A percentile compares a stretch with the other conserved stretches of the same genome.
Conservation (phyloP, 1,140 invertebrate genomes). For the Papilio machaon region DNA sequence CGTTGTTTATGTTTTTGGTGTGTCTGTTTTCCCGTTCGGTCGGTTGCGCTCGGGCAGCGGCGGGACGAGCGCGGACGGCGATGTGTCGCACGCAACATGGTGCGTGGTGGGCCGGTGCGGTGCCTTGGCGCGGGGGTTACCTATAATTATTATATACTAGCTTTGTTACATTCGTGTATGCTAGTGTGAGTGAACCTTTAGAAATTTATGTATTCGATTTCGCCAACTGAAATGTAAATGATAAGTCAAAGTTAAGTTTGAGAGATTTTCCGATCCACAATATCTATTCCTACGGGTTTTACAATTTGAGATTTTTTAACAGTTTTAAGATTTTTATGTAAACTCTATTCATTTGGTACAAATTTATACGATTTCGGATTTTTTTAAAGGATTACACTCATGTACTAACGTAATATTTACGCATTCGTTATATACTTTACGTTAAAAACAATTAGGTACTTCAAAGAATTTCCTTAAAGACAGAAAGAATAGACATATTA, state of each 20-base stretch:
- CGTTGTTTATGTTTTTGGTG: constrained; percentile 46
- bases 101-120: constrained; percentile 9
- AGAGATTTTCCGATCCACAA: not conserved
- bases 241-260: not conserved
- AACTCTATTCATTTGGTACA: too few species aligned
- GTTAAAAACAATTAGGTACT: too few species aligned
- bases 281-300: not conserved
- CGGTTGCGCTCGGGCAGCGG: constrained; percentile 72
- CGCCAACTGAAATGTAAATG: not conserved
- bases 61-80: constrained; percentile 60
- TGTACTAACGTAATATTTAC: too few species aligned
- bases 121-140: constrained; percentile 5
- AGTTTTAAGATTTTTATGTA: too few species aligned
- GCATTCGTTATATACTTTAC: too few species aligned
- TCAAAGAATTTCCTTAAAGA: too few species aligned
- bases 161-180: constrained; percentile 27
- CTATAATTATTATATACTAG: constrained; percentile 30
- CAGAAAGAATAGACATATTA: too few species aligned
- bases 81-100: constrained; percentile 39
- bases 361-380: too few species aligned
- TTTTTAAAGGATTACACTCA: too few species aligned
- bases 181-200: constrained; percentile 25
- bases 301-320: not conserved
- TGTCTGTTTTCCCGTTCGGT: constrained; percentile 77
- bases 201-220: constrained; percentile 14